Conservation (phyloP, 2,888 invertebrate genomes). For the Helicoverpa assulta region DNA sequence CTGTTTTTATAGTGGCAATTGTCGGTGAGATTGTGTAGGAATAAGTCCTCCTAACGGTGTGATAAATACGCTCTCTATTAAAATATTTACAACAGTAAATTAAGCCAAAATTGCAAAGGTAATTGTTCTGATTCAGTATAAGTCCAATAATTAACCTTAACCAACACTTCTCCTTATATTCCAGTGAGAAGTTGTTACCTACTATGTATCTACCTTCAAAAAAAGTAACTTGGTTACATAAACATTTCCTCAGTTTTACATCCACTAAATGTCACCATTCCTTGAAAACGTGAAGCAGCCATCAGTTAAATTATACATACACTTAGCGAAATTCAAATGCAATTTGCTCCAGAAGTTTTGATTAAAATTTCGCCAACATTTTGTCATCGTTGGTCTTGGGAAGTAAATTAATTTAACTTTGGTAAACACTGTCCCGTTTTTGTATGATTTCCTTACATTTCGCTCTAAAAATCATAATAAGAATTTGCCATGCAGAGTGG, state of each 20-base stretch:
- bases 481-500: neutral
- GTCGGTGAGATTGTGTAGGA: too few species aligned
- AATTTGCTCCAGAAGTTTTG: slow-evolving; percentile 2
- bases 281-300: neutral
- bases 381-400: neutral
- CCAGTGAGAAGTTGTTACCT: too few species aligned
- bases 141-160: too few species aligned
- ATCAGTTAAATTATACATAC: neutral
- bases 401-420: neutral
- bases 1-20: neutral
- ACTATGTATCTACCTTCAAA: too few species aligned
- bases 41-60: too few species aligned
- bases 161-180: too few species aligned
- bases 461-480: neutral
- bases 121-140: too few species aligned
- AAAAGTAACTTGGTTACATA: neutral
- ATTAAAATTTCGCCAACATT: neutral
- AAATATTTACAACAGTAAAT: too few species aligned
- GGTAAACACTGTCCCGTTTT: neutral
- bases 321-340: slow-evolving; percentile 1
- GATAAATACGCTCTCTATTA: too few species aligned
- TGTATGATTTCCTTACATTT: neutral
- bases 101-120: too few species aligned
- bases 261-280: neutral
- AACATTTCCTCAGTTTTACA: slow-evolving; percentile 2